phyloP scores from a whole-genome alignment of 2,888 invertebrate species.

The Drosophila subquinaria region DNA sequence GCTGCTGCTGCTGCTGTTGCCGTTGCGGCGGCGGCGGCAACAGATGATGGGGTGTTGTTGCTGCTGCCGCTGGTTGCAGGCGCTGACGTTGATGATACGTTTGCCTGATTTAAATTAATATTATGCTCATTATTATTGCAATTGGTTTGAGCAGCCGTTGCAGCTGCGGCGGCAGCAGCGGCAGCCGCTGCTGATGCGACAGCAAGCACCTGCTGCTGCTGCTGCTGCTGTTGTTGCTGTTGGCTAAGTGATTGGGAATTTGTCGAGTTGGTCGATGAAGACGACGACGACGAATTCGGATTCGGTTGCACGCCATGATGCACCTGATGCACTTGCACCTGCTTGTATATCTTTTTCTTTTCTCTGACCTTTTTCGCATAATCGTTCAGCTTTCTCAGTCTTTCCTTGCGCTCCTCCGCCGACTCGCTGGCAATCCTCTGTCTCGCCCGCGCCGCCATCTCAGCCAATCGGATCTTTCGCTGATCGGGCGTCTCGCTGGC shows the following conservation, averaged over 20 bases:
- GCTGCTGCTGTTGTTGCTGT: constrained; percentile 66
- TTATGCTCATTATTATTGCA: constrained; percentile 82
- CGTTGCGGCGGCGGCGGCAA: constrained; percentile 48
- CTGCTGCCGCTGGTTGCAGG: constrained; percentile 60
- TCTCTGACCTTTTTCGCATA: constrained; percentile 86
- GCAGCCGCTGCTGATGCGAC: constrained; percentile 69
- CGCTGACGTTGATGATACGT: constrained; percentile 53
- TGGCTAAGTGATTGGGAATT: constrained; percentile 58
- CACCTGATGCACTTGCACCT: constrained; percentile 54
- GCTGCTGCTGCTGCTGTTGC: constrained; percentile 56
- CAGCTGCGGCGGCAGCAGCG: constrained; percentile 59
- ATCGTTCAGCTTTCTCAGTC: constrained; percentile 85
- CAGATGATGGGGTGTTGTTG: constrained; percentile 42
- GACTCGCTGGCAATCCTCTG: constrained; percentile 84
- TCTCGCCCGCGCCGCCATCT: constrained; percentile 85
- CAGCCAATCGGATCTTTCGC: constrained; percentile 84
- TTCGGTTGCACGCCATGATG: constrained; percentile 63
- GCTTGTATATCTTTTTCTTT: constrained; percentile 85
- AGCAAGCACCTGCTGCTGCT: constrained; percentile 67
- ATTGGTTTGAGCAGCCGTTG: constrained; percentile 66
- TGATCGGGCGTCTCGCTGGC: constrained; percentile 85
- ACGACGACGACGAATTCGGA: constrained; percentile 68
- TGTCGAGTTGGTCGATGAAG: constrained; percentile 67
- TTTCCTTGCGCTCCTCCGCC: constrained; percentile 84
- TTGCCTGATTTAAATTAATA: constrained; percentile 84